Conservation (phyloP, 2,113 vertebrate genomes). For the Atrichornis clamosus region DNA sequence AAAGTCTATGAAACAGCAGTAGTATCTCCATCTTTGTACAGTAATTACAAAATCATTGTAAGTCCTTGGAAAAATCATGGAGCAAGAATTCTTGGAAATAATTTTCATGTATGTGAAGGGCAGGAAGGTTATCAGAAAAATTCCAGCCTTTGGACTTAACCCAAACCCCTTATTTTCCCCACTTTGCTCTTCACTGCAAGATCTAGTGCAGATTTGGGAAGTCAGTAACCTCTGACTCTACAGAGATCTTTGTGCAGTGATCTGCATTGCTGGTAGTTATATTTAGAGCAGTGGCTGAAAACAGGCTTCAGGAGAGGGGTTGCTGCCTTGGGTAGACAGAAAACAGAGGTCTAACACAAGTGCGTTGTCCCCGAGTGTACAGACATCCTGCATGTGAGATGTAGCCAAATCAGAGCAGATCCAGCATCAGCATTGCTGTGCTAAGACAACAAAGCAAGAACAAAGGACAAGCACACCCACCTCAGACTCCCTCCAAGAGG, state of each 20-base stretch:
- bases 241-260: not conserved
- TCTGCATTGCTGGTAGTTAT: not conserved
- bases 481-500: not conserved
- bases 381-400: not conserved
- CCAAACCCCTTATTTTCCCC: not conserved
- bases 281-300: not conserved
- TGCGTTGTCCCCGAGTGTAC: rapidly evolving
- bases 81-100: not conserved
- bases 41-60: not conserved
- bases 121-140: not conserved
- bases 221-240: not conserved
- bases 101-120: not conserved
- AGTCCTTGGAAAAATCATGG: not conserved
- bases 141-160: not conserved
- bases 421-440: not conserved
- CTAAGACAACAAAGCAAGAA: not conserved
- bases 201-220: not conserved
- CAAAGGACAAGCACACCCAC: not conserved
- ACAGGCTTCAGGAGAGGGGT: not conserved
- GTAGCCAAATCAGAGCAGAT: not conserved
- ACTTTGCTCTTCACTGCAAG: not conserved
- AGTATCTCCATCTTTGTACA: not conserved
- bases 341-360: not conserved
- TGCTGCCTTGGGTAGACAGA: not conserved
- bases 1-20: not conserved